Conservation (phyloP, 2,888 invertebrate species). For the Acanthosepion lycidas region DNA sequence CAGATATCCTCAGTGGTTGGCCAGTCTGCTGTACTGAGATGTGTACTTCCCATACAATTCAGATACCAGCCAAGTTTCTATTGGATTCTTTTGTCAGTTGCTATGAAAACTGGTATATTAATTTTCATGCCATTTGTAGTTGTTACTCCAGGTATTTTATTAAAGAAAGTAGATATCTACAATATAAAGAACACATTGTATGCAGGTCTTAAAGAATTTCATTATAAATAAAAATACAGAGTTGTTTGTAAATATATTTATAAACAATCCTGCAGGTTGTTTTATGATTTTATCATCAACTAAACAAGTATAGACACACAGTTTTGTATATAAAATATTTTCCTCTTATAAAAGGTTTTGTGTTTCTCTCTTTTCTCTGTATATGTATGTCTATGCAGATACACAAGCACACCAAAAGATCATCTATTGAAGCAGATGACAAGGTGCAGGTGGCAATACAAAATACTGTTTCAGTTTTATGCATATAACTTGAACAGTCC, state of each 20-base stretch:
- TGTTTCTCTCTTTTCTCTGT: background rate
- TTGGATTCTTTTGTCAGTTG: too few relatives aligned
- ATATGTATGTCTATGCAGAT: background rate
- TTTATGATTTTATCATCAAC: background rate
- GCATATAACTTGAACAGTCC: background rate
- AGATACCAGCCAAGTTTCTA: too few relatives aligned
- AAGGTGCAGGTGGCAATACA: conserved; percentile 2
- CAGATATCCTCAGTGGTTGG: too few relatives aligned
- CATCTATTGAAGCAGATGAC: background rate
- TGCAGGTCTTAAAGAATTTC: background rate
- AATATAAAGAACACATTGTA: background rate
- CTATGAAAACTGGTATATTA: too few relatives aligned
- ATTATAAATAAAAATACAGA: background rate
- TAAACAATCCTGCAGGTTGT: background rate
- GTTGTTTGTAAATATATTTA: background rate
- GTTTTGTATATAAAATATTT: background rate
- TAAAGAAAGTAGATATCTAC: background rate
- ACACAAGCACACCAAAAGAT: background rate
- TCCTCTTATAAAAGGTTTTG: background rate
- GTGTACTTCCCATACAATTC: too few relatives aligned
- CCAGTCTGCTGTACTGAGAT: too few relatives aligned
- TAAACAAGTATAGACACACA: background rate
- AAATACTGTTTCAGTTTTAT: background rate
- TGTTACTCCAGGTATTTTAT: background rate
- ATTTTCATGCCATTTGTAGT: background rate